Evolutionary conservation across 1,140 invertebrate species (phyloP), one percentile per base, ranked within the genome.

Genomic region (Drosophila persimilis): DNA sequence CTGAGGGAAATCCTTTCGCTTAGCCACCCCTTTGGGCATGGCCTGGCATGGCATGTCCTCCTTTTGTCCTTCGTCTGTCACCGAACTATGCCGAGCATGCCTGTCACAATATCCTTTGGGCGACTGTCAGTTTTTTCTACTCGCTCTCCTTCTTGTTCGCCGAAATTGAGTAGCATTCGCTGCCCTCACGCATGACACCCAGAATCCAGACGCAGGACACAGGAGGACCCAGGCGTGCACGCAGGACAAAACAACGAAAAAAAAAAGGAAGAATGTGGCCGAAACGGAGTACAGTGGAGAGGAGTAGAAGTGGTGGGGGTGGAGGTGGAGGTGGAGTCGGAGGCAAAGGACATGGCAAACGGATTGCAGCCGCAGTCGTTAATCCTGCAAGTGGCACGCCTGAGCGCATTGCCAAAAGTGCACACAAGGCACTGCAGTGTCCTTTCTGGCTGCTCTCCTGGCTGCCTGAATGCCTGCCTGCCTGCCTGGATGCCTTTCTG

Each of bases 81-180:
- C 65, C 70, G 61, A 67, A 62, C 69, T 60, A 80, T 76, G 69
- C 64, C 80, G 60, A 77, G 78, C 62, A 84, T 61, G 80, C 76
- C 83, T 88, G 84, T 88, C 83, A 88, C 79, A 88, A 88, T 83
- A 88, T 88, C 83, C 83, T 88, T 89, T 88, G 83, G 84, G 83
- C 78, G 65, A 61, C 65, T 81, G 81, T 86, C 81, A 88, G 64
- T 81, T 86, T 74, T 73, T 61, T 60, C 43, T 51, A 24, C 7
- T 39, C 4, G 55, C 45, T 59, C 45, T 31, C 20, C 51, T 50
- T 29, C 44, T 39, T 57, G 22, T 45, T 45, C 66, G 62, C 73
- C 66, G 57, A 80, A 83, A 84, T 84, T 83, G 79, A 84, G 80
- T 75, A 78, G 80, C 78, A 64, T 72, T 63, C 45, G 46, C 63